phyloP scores from a whole-genome alignment of 2,888 invertebrate species.

The Camponotus fellah region DNA sequence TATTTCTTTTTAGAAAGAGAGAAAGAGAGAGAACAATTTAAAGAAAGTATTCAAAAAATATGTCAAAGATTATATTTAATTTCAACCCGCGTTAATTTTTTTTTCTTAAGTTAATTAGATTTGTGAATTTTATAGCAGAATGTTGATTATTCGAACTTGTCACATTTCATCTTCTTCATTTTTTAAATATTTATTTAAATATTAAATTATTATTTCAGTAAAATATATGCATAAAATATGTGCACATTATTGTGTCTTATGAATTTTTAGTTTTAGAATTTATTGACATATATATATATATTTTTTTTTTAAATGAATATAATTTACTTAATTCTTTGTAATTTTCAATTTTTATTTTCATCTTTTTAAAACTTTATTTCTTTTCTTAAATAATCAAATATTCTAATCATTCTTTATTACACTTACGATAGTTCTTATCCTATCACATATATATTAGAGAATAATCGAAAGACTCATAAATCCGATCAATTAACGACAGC shows the following conservation, averaged over 20 bases:
- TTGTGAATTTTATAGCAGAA: background rate
- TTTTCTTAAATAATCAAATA: slow-evolving; percentile 1
- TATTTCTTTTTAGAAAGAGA: background rate
- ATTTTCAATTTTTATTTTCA: background rate
- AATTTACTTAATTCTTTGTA: background rate
- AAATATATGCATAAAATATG: background rate
- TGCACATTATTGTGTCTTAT: background rate
- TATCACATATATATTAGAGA: slow-evolving; percentile 17
- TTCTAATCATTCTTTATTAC: slow-evolving; percentile 4
- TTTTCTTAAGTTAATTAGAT: background rate
- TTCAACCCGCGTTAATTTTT: background rate
- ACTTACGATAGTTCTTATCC: background rate
- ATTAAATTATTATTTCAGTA: background rate
- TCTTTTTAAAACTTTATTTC: background rate
- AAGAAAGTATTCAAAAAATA: background rate
- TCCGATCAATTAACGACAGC: slow-evolving; percentile 76
- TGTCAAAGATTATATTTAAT: background rate
- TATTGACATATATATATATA: background rate
- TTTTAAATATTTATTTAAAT: background rate
- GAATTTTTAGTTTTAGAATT: background rate
- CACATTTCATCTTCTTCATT: background rate
- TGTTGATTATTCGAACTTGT: background rate
- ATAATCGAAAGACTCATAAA: slow-evolving; percentile 42
- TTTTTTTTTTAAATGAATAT: background rate
- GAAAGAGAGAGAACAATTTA: too few species aligned